Evolutionary conservation across 2,797 vertebrate species (phyloP).

Genomic region (Bovichtus variegatus): DNA sequence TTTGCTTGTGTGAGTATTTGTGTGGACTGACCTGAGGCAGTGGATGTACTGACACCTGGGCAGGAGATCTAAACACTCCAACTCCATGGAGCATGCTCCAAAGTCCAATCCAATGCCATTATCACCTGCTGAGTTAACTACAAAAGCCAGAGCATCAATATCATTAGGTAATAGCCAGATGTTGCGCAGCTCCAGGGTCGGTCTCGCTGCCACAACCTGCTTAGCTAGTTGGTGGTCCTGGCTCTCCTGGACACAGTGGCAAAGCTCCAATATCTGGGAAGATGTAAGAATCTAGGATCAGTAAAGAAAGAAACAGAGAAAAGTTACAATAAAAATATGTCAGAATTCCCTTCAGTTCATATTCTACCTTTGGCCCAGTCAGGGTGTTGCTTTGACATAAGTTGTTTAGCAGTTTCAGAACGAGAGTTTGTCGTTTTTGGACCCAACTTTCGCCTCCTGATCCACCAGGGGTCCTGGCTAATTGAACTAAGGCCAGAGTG

Average conservation of each 20-base stretch:
- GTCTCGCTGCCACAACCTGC: conserved; percentile 71
- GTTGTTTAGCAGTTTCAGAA: conserved; percentile 80
- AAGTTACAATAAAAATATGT: not conserved
- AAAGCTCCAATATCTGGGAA: conserved; percentile 86
- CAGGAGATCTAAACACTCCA: conserved; percentile 86
- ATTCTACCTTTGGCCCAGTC: conserved; percentile 88
- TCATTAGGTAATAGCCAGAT: conserved; percentile 86
- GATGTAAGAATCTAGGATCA: not conserved
- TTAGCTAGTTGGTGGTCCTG: conserved; percentile 84
- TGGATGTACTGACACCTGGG: conserved; percentile 84
- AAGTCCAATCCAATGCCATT: conserved; percentile 85
- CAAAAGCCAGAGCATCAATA: conserved; percentile 86
- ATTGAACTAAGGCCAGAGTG: conserved; percentile 77
- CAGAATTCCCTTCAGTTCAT: not conserved
- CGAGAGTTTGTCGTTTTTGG: conserved; percentile 78
- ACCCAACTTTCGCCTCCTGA: conserved; percentile 70
- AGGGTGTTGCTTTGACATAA: conserved; percentile 81
- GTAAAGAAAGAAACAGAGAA: not conserved
- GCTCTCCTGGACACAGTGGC: conserved; percentile 88
- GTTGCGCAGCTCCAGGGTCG: conserved; percentile 89
- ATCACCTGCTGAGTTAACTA: conserved; percentile 79
- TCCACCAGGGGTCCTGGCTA: conserved; percentile 68
- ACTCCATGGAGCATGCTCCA: conserved; percentile 89
- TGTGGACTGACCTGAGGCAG: conserved; percentile 86
- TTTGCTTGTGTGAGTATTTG: not conserved